Evolutionary conservation across 1,140 invertebrate genomes (phyloP).

Genomic region (Cyclina sinensis): DNA sequence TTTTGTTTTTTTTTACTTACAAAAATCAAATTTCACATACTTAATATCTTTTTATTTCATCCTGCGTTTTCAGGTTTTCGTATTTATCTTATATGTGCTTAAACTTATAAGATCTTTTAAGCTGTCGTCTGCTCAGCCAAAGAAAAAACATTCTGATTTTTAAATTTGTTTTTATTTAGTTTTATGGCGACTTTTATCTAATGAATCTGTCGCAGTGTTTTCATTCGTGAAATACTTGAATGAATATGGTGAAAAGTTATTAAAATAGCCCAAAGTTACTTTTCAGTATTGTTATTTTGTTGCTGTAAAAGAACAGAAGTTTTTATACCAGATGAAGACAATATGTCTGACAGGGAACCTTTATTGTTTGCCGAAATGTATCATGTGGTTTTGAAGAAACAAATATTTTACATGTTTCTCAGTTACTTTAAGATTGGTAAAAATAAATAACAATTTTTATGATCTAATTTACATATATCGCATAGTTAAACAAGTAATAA

Average conservation of each 20-base stretch:
- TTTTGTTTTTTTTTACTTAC: too few relatives aligned
- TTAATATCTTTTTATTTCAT: too few relatives aligned
- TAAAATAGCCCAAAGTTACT: conserved; percentile 5
- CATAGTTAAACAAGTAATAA: not conserved
- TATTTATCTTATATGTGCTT: too few relatives aligned
- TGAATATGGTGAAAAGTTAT: not conserved
- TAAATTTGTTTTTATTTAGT: too few relatives aligned
- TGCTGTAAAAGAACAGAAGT: not conserved
- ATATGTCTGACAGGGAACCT: not conserved
- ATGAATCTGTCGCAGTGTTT: too few relatives aligned
- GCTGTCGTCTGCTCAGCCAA: too few relatives aligned
- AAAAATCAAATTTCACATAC: too few relatives aligned
- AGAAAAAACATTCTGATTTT: too few relatives aligned
- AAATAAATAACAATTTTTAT: not conserved
- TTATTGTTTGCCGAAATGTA: not conserved
- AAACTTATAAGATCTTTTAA: too few relatives aligned
- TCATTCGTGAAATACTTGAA: not conserved
- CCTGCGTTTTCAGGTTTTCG: too few relatives aligned
- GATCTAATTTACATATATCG: not conserved
- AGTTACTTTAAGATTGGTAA: not conserved
- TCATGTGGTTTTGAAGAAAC: not conserved
- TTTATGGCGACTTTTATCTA: too few relatives aligned
- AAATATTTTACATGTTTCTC: not conserved
- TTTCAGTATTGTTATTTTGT: conserved; percentile 6
- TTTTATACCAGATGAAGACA: not conserved